phyloP scores from a whole-genome alignment of 2,888 invertebrate genomes.

The Tanytarsus gracilentus region DNA sequence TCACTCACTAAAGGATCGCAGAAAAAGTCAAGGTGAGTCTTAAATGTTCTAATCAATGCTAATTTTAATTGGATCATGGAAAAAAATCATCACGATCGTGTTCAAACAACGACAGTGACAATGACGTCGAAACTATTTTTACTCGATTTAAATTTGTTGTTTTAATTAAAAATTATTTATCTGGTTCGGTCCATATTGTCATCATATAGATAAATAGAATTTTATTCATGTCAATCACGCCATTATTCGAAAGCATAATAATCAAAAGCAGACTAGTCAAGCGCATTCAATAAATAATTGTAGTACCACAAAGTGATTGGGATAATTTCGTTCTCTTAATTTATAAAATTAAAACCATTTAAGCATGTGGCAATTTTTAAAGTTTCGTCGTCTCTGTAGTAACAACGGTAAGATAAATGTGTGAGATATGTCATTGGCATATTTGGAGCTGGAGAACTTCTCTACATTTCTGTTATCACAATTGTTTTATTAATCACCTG shows the following conservation, averaged over 20 bases:
- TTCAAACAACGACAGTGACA: not conserved
- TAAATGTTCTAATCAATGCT: not conserved
- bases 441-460: not conserved
- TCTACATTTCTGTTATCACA: too few species aligned
- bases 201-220: too few species aligned
- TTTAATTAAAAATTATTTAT: slow-evolving; percentile 6
- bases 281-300: not conserved
- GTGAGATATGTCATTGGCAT: not conserved
- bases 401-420: not conserved
- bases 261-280: not conserved
- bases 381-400: not conserved
- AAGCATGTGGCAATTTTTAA: slow-evolving; percentile 1
- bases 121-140: not conserved
- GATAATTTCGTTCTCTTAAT: not conserved
- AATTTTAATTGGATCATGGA: not conserved
- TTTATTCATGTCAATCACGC: not conserved
- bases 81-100: slow-evolving; percentile 10
- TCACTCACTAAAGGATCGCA: slow-evolving; percentile 19
- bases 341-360: not conserved
- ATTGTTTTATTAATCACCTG: too few species aligned
- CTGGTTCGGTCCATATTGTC: not conserved
- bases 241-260: not conserved
- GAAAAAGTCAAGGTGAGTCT: slow-evolving; percentile 30
- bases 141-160: not conserved
- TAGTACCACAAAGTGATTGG: not conserved